These are phyloP conservation scores for Xestia rhomboidea DNA, from an alignment of 2,888 invertebrate species.

Conservation along the genomic window DNA sequence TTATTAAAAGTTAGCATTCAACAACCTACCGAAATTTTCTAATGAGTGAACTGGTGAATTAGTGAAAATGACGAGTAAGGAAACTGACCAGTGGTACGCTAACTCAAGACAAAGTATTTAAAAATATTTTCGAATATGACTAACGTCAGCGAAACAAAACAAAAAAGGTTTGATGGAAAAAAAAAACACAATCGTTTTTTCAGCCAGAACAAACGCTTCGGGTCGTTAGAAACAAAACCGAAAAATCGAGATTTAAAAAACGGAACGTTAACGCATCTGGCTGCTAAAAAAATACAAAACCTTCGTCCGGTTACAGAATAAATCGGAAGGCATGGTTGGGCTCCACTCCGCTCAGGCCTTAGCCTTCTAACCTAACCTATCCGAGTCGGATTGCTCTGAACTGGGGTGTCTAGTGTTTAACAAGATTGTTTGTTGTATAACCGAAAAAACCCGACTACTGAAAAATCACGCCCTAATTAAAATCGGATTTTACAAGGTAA, in stretches of 20 bases:
- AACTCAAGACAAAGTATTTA: accelerated
- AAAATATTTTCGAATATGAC: neutral
- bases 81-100: too few species aligned
- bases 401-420: conserved; percentile 24
- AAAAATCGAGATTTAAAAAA: conserved; percentile 59
- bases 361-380: too few species aligned
- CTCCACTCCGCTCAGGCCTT: too few species aligned
- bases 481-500: too few species aligned
- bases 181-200: conserved; percentile 29
- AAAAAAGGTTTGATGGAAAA: conserved; percentile 9
- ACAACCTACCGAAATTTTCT: too few species aligned
- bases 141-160: neutral
- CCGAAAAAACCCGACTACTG: too few species aligned
- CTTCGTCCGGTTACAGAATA: conserved; percentile 54
- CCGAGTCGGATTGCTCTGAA: too few species aligned
- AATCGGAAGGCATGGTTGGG: conserved; percentile 44
- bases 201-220: conserved; percentile 32
- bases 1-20: neutral
- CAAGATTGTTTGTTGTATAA: too few species aligned
- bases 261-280: conserved; percentile 51
- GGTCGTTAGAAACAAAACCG: conserved; percentile 51
- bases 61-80: too few species aligned
- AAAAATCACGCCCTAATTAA: too few species aligned
- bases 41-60: too few species aligned
- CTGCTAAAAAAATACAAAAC: conserved; percentile 54